These are phyloP conservation scores for Acanthurus lineatus DNA, from an alignment of 2,797 vertebrate genomes.

Conservation along the genomic window DNA sequence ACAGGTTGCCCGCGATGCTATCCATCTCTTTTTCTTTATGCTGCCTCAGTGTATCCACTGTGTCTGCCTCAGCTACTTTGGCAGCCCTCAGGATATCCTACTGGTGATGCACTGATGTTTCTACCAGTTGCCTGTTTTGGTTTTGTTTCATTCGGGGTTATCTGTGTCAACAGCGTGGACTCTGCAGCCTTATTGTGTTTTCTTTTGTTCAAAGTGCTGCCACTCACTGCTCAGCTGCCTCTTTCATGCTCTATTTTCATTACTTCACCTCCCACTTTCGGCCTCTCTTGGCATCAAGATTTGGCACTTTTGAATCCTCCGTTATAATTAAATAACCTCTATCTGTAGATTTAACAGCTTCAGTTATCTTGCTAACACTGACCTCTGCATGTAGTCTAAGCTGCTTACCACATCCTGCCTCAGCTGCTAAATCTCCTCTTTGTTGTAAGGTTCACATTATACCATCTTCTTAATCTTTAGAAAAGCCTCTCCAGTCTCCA, in stretches of 20 bases:
- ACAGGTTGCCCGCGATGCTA: not conserved
- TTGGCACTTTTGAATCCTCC: slow-evolving; percentile 33
- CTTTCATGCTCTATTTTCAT: slow-evolving; percentile 27
- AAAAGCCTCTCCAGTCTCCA: slow-evolving; percentile 41
- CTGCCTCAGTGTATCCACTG: not conserved
- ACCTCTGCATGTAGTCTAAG: slow-evolving; percentile 59
- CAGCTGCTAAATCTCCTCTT: slow-evolving; percentile 65
- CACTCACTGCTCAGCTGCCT: not conserved
- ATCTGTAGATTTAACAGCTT: slow-evolving; percentile 47
- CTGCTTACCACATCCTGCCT: slow-evolving; percentile 60
- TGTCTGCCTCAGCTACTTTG: slow-evolving; percentile 23
- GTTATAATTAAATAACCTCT: slow-evolving; percentile 31
- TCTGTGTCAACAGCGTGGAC: slow-evolving; percentile 30
- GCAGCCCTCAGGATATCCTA: slow-evolving; percentile 26
- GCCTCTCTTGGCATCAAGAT: slow-evolving; percentile 22
- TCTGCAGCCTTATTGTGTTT: slow-evolving; percentile 31
- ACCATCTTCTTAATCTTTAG: slow-evolving; percentile 57
- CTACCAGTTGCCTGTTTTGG: slow-evolving; percentile 13
- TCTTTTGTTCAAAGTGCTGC: slow-evolving; percentile 9
- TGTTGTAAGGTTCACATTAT: slow-evolving; percentile 54
- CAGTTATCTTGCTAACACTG: slow-evolving; percentile 38
- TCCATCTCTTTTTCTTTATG: slow-evolving; percentile 5
- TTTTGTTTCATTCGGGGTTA: slow-evolving; percentile 20
- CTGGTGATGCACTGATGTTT: slow-evolving; percentile 15
- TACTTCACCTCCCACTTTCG: slow-evolving; percentile 19